Percentiles rank a stretch among this genome's conserved stretches.
phyloP scores from a whole-genome alignment of 2,888 invertebrate species.

The Taphrorychus bicolor region DNA sequence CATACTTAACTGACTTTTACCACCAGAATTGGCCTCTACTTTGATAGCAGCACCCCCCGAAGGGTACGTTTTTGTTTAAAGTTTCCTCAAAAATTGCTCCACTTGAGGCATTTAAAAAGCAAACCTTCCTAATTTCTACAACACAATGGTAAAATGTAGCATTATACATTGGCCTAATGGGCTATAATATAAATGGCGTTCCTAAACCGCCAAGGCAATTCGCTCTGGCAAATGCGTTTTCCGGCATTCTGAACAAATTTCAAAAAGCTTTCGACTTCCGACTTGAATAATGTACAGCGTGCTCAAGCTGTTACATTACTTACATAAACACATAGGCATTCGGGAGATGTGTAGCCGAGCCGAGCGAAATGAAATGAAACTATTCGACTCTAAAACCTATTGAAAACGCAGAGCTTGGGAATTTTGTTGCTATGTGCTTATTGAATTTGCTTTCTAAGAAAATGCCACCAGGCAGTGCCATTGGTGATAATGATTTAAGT shows the following conservation, averaged over 20 bases:
- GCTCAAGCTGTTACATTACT: conserved; percentile 27
- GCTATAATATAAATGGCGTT: conserved; percentile 12
- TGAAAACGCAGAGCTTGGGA: not conserved
- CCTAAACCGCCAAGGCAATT: conserved; percentile 15
- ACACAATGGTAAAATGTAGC: too few relatives aligned
- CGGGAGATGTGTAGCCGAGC: conserved; percentile 16
- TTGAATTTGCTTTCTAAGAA: not conserved
- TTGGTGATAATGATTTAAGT: too few relatives aligned
- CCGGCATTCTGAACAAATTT: conserved; percentile 25
- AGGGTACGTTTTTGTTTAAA: too few relatives aligned
- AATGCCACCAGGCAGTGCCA: too few relatives aligned
- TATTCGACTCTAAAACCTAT: conserved; percentile 5
- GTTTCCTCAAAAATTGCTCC: too few relatives aligned
- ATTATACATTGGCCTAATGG: too few relatives aligned
- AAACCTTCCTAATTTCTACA: too few relatives aligned
- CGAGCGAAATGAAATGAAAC: conserved; percentile 14
- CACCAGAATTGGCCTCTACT: too few relatives aligned
- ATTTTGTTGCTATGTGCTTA: not conserved
- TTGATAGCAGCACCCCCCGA: too few relatives aligned
- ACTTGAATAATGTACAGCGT: conserved; percentile 19
- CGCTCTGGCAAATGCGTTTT: conserved; percentile 14
- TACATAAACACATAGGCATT: conserved; percentile 19
- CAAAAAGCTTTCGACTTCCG: conserved; percentile 24
- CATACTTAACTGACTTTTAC: too few relatives aligned
- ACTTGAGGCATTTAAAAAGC: too few relatives aligned